Base-by-base conservation (phyloP, 2,113 vertebrate genomes). In the Cricetomys ansorgei region DNA sequence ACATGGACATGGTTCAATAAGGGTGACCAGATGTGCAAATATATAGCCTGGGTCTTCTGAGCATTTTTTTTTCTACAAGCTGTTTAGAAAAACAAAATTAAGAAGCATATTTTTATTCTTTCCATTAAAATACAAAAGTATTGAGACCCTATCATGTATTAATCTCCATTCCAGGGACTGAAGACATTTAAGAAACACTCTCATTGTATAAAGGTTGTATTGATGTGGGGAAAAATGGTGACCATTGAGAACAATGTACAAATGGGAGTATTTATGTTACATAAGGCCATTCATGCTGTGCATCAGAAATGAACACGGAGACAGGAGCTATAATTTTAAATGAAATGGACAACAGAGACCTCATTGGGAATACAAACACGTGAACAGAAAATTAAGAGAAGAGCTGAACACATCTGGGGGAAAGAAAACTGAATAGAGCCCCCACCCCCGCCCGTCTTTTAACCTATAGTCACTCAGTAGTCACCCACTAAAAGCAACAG, bases 321-420 rank as follows among this genome's bases (percentile, higher is more conserved):
- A 69, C 64, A 13, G 55, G 62, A 87, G 23, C 5, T 80, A 12
- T 43, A 25, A 23, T 75, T 59, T 80, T 76, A 83, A 67, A 55
- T 88, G 25, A 69, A 65, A 65, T 29, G 29, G 21, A 1, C 48
- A 50, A 15, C n/a, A 50, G 45, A 53, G n/a, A 75, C 13, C 45
- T 92, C 27, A 5, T 7, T n/a, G 45, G 62, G 48, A 89, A 94
- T 2, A 43, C 13, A 29, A 73, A n/a, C 1, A 45, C 13, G 88
- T 5, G 29, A 43, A 55, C 16, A 34, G 1, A 43, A 64, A 16
- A 9, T 43, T 25, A 0, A 43, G 40, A 65, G 40, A 64, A 85
- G 12, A 3, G 25, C 15, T 8, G 17, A 50, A 9, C 6, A 3
- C 12, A 0, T 43, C 13, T 25, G 3, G 2, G 4, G n/a, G n/a